Evolutionary conservation across 2,113 vertebrate genomes (phyloP), one percentile per base, ranked within the genome.

Genomic region (Lycocorax pyrrhopterus): DNA sequence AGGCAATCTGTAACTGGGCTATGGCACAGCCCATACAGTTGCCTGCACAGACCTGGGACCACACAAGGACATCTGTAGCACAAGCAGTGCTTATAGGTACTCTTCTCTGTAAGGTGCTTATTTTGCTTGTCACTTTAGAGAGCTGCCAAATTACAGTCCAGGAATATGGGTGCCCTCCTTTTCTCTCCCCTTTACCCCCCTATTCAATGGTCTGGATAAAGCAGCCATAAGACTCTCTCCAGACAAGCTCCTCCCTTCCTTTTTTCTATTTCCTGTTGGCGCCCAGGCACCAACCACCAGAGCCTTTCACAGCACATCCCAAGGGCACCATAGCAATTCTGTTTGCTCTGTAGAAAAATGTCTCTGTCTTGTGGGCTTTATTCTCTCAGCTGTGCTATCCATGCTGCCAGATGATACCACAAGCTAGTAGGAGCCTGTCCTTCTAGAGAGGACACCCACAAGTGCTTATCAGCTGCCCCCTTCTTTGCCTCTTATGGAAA

Each of bases 81-180:
- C 56, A 62, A 77, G 56, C 83, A 91, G 55, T 81, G 60, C 49
- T 80, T 58, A 2, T 5, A 68, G 52, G 39, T 55, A 16, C n/a
- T 15, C 33, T 59, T 60, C 64, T 84, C 66, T 78, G 44, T 46
- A 81, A 84, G 88, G 93, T 92, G 83, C 83, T 93, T 78, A 41
- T 35, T 93, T 67, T 63, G n/a, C 64, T 60, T 90, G 64, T 96
- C 76, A 14, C 73, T 84, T 89, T 19, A 60, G 83, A 66, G 58
- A 93, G 37, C 80, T 89, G 92, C 84, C 95, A 96, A 93, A 92
- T 33, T 35, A 75, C 44, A 73, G 33, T 35, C 84, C 76, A 58
- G 80, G 46, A 84, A 27, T 17, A 30, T 49, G 76, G 64, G 60
- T 92, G 44, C 44, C 85, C 79, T 95, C 33, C 55, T 85, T 71